Evolutionary conservation across 2,888 invertebrate genomes (phyloP).

Genomic region (Listrodromus nycthemerus): DNA sequence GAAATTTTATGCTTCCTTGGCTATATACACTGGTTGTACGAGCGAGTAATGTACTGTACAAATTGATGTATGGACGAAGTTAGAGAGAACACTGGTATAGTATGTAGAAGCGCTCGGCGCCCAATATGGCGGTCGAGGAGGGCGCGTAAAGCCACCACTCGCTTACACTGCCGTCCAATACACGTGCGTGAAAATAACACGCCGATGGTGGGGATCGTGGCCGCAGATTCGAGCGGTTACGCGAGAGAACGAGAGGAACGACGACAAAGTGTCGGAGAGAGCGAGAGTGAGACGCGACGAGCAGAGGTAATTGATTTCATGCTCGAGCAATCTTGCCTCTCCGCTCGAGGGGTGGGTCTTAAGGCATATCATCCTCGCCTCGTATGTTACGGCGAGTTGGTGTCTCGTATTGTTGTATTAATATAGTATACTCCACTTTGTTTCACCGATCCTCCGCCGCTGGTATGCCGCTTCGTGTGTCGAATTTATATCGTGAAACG

Average conservation of each 20-base stretch:
- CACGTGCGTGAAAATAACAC: slow-evolving; percentile 53
- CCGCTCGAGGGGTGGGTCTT: slow-evolving; percentile 68
- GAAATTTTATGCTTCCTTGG: slow-evolving; percentile 61
- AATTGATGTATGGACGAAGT: slow-evolving; percentile 67
- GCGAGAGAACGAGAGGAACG: slow-evolving; percentile 46
- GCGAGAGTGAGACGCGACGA: slow-evolving; percentile 62
- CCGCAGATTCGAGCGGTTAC: slow-evolving; percentile 23
- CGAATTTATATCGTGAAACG: not conserved
- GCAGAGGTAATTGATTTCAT: slow-evolving; percentile 80
- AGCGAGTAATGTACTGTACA: slow-evolving; percentile 65
- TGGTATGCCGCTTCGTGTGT: not conserved
- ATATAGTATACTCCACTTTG: slow-evolving; percentile 41
- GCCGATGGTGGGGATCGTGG: slow-evolving; percentile 35
- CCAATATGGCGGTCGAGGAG: slow-evolving; percentile 66
- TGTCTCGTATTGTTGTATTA: slow-evolving; percentile 57
- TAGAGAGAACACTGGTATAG: slow-evolving; percentile 27
- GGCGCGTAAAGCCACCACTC: slow-evolving; percentile 61
- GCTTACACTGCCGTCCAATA: slow-evolving; percentile 50
- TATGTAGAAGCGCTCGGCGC: slow-evolving; percentile 49
- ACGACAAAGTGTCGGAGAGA: slow-evolving; percentile 38
- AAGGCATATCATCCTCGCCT: slow-evolving; percentile 70
- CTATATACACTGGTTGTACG: slow-evolving; percentile 37
- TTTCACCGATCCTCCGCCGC: slow-evolving; percentile 23
- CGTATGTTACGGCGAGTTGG: slow-evolving; percentile 75
- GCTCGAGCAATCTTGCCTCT: slow-evolving; percentile 77